These are phyloP conservation scores for Papio anubis DNA, from an alignment of 2,113 vertebrate genomes.

Conservation along the genomic window DNA sequence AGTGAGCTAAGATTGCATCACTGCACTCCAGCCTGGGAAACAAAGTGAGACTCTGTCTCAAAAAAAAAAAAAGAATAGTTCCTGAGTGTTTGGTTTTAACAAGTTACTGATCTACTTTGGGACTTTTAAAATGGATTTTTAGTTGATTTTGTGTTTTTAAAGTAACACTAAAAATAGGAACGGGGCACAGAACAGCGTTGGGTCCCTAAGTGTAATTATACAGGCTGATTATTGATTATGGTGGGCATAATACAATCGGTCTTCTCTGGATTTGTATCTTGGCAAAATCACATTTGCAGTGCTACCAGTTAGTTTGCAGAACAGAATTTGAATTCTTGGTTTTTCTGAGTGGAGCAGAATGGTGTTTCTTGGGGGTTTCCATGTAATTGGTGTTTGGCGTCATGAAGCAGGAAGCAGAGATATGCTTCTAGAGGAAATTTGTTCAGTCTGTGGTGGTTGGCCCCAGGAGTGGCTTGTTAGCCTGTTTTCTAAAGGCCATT, in stretches of 20 bases:
- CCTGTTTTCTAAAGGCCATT: neutral
- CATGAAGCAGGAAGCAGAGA: constrained; percentile 6
- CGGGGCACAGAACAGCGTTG: neutral
- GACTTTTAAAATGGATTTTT: neutral
- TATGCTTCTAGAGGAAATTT: constrained; percentile 44
- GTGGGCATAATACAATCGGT: neutral
- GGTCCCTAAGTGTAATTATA: neutral
- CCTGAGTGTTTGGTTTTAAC: constrained; percentile 24
- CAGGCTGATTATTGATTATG: neutral
- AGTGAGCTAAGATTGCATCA: no score
- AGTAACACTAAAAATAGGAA: neutral
- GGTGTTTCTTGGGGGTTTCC: neutral
- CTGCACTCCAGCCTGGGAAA: no score
- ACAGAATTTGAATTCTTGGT: constrained; percentile 17
- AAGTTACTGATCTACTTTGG: neutral
- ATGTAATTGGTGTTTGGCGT: neutral
- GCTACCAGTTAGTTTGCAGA: constrained; percentile 6
- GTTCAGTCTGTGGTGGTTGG: neutral
- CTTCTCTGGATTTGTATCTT: neutral
- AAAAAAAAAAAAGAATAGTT: neutral
- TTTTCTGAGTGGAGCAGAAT: neutral
- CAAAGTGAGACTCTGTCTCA: no score
- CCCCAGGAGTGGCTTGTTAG: neutral
- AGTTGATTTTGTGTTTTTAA: neutral
- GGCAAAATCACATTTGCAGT: neutral